Evolutionary conservation across 2,888 invertebrate genomes (phyloP).

Genomic region (Ornithoptera priamus): DNA sequence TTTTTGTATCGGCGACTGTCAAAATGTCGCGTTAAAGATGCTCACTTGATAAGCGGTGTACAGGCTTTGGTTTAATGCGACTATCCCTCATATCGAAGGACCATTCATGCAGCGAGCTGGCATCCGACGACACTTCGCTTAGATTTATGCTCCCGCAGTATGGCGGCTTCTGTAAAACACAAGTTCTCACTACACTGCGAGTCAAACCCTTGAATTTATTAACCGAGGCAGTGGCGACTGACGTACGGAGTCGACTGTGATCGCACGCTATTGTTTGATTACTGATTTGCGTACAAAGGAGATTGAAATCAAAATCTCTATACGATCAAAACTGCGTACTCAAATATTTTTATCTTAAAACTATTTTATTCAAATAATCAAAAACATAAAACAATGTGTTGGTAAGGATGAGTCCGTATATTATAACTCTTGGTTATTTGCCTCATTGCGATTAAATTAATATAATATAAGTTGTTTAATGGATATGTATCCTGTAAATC

Average conservation of each 20-base stretch:
- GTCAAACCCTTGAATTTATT: conserved; percentile 76
- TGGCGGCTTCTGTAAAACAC: conserved; percentile 74
- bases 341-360: neutral
- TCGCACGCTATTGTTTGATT: conserved; percentile 65
- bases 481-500: conserved; percentile 58
- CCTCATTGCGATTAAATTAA: conserved; percentile 30
- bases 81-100: conserved; percentile 68
- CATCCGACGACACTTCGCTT: conserved; percentile 64
- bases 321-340: conserved; percentile 1
- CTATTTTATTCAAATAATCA: neutral
- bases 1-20: conserved; percentile 71
- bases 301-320: conserved; percentile 17
- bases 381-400: neutral
- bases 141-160: conserved; percentile 72
- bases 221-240: conserved; percentile 51
- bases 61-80: conserved; percentile 50
- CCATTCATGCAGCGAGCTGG: conserved; percentile 61
- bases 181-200: conserved; percentile 69
- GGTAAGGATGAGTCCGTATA: neutral
- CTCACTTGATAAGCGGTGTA: conserved; percentile 52
- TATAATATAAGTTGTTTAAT: conserved; percentile 43
- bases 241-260: conserved; percentile 59
- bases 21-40: conserved; percentile 62
- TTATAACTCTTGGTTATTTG: neutral
- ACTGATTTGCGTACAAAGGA: conserved; percentile 56